Evolutionary conservation across 2,888 invertebrate genomes (phyloP).

Genomic region (Latrodectus elegans): DNA sequence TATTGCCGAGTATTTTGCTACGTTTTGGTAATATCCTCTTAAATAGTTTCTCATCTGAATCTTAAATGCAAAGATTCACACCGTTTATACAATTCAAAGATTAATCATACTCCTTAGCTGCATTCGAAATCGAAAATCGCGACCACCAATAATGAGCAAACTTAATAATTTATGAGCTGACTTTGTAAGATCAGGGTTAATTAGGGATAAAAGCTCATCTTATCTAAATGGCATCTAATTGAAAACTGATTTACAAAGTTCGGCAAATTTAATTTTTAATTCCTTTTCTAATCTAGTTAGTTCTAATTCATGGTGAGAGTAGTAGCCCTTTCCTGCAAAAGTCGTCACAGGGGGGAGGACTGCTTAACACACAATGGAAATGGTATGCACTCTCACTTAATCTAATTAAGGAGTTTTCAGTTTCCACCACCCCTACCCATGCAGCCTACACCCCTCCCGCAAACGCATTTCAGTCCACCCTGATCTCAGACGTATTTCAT

Average conservation of each 20-base stretch:
- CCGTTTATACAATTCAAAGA: too few relatives aligned
- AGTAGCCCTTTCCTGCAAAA: neutral
- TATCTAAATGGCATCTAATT: slow-evolving; percentile 5
- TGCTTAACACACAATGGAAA: neutral
- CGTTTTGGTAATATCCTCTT: too few relatives aligned
- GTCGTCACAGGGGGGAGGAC: neutral
- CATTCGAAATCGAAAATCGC: neutral
- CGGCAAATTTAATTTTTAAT: neutral
- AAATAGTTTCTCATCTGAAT: too few relatives aligned
- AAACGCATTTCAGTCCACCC: slow-evolving; percentile 11
- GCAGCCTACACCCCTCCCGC: neutral
- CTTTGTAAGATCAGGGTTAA: neutral
- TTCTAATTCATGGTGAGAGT: too few relatives aligned
- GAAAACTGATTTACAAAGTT: slow-evolving; percentile 5
- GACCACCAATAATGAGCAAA: neutral
- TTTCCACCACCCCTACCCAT: neutral
- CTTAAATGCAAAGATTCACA: too few relatives aligned
- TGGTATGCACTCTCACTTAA: slow-evolving; percentile 30
- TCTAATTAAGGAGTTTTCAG: slow-evolving; percentile 43
- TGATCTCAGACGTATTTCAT: slow-evolving; percentile 44
- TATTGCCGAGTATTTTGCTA: too few relatives aligned
- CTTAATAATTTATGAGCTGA: neutral
- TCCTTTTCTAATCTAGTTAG: neutral
- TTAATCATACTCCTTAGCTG: too few relatives aligned
- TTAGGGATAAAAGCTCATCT: neutral